Percentiles rank a stretch among this genome's conserved stretches.
Evolutionary conservation across 2,113 vertebrate species (phyloP).

Genomic region (Hystrix brachyura): DNA sequence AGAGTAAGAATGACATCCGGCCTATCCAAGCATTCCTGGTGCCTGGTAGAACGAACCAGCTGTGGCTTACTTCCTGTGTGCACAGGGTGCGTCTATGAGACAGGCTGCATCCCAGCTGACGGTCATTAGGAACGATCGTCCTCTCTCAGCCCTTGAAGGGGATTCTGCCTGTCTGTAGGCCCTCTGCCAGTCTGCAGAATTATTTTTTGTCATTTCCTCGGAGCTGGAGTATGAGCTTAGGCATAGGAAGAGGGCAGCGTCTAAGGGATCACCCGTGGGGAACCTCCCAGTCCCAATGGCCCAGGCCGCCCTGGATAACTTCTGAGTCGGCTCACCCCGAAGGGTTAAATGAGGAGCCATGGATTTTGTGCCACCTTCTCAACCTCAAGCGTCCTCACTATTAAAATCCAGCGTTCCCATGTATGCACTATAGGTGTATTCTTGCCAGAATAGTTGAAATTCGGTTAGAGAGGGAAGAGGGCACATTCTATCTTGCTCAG

Average conservation of each 20-base stretch:
- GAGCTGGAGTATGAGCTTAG: not conserved
- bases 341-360: not conserved
- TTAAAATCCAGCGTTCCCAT: not conserved
- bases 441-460: not conserved
- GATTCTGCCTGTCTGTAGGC: not conserved
- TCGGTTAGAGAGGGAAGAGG: not conserved
- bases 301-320: not conserved
- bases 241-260: not conserved
- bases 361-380: not conserved
- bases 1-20: not conserved
- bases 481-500: accelerated
- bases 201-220: not conserved
- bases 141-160: not conserved
- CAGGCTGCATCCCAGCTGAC: not conserved
- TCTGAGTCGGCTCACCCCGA: not conserved
- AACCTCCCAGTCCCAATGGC: accelerated
- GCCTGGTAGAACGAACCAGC: not conserved
- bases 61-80: not conserved
- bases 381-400: not conserved
- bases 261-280: not conserved
- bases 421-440: accelerated
- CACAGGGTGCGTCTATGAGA: not conserved
- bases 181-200: not conserved
- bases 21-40: not conserved
- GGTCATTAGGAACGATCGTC: not conserved